These are phyloP conservation scores for Cryptocephalus moraei DNA, from an alignment of 2,888 invertebrate species.

Conservation along the genomic window DNA sequence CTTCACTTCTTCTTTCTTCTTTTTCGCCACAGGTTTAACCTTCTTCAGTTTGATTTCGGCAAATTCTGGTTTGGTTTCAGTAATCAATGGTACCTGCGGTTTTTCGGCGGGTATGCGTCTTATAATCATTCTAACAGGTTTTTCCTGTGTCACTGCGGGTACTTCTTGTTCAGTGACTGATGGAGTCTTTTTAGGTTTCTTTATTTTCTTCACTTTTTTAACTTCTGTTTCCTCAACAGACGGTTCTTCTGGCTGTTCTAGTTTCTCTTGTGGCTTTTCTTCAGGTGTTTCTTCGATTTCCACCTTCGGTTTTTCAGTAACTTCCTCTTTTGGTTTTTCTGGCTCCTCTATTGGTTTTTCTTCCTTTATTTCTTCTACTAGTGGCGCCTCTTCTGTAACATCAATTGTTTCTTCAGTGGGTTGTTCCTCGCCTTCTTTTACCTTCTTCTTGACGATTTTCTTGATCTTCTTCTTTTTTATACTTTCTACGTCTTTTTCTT, in stretches of 20 bases:
- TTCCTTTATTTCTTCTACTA: conserved; percentile 25
- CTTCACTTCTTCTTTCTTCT: conserved; percentile 25
- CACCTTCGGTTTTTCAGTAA: conserved; percentile 9
- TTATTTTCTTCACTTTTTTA: conserved; percentile 17
- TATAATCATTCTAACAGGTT: conserved; percentile 19
- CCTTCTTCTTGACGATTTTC: conserved; percentile 14
- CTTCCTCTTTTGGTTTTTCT: conserved; percentile 11
- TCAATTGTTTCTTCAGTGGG: conserved; percentile 13
- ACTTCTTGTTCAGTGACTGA: conserved; percentile 28
- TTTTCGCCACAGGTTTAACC: conserved; percentile 22
- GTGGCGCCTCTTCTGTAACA: conserved; percentile 20
- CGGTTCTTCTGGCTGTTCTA: conserved; percentile 17
- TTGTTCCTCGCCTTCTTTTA: conserved; percentile 24
- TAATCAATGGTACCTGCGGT: conserved; percentile 48
- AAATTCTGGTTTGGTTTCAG: conserved; percentile 47
- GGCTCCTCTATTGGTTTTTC: conserved; percentile 12
- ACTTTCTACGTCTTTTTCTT: conserved; percentile 18
- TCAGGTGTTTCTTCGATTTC: background rate
- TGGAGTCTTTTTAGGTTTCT: conserved; percentile 17
- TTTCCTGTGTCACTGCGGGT: conserved; percentile 13
- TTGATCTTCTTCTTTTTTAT: conserved; percentile 3
- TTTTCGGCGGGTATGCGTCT: conserved; percentile 26
- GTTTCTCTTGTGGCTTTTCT: conserved; percentile 9
- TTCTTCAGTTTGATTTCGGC: conserved; percentile 53
- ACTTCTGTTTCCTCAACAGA: conserved; percentile 19